These are phyloP conservation scores for Silurus meridionalis DNA, from an alignment of 2,113 vertebrate species.

Conservation along the genomic window DNA sequence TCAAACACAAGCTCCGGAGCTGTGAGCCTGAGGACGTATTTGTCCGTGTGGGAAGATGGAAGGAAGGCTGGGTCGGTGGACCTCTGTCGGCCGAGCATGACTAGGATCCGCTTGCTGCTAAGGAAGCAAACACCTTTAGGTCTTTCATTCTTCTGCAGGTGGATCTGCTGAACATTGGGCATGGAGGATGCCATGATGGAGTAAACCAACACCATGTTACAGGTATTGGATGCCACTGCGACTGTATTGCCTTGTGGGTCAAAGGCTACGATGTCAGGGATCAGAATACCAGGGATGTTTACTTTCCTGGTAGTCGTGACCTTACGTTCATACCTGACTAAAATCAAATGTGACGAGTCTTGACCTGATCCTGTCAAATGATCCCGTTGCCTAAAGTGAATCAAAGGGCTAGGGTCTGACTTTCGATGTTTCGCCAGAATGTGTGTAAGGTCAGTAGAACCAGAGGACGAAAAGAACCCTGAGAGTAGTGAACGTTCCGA, in stretches of 20 bases:
- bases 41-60: conserved; percentile 87
- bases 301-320: conserved; percentile 84
- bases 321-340: conserved; percentile 88
- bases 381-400: conserved; percentile 81
- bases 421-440: conserved; percentile 73
- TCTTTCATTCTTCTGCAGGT: conserved; percentile 83
- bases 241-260: conserved; percentile 78
- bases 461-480: conserved; percentile 69
- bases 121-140: conserved; percentile 94
- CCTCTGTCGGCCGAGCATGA: conserved; percentile 88
- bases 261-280: conserved; percentile 90
- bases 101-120: conserved; percentile 80
- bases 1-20: conserved; percentile 77
- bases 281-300: conserved; percentile 89
- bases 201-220: conserved; percentile 85
- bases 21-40: conserved; percentile 79
- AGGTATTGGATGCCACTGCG: conserved; percentile 88
- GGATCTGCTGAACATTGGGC: conserved; percentile 88
- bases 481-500: conserved; percentile 64
- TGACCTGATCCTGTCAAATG: conserved; percentile 82
- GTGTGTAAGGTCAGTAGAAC: conserved; percentile 84
- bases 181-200: conserved; percentile 78
- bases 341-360: conserved; percentile 88
- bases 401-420: conserved; percentile 79
- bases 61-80: conserved; percentile 83